phyloP scores from a whole-genome alignment of 1,140 invertebrate genomes.

The Lepidurus arcticus region DNA sequence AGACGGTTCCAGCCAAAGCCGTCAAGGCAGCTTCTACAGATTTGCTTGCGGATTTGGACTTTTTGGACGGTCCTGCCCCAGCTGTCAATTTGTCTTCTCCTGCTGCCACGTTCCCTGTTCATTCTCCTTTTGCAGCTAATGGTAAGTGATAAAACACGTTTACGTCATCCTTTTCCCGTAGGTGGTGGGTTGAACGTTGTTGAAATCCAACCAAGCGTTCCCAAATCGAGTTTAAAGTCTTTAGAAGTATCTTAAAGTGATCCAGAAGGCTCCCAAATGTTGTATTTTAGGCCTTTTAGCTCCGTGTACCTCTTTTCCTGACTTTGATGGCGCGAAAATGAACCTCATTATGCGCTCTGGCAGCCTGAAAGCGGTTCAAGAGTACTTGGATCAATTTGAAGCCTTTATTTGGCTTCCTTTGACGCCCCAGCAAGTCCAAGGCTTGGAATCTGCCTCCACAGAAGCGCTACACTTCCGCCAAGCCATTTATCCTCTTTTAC shows the following conservation, averaged over 20 bases:
- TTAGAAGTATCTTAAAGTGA: neutral
- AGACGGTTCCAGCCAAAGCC: slow-evolving; percentile 18
- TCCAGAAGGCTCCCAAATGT: neutral
- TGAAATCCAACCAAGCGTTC: slow-evolving; percentile 33
- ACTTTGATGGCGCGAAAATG: neutral
- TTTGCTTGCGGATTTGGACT: slow-evolving; percentile 7
- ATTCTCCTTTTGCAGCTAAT: neutral
- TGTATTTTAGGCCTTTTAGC: neutral
- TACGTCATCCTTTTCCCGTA: slow-evolving; percentile 26
- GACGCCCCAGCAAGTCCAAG: neutral
- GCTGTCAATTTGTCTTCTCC: neutral
- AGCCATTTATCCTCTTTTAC: neutral
- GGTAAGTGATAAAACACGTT: no score
- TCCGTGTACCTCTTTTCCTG: neutral
- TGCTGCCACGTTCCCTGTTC: neutral
- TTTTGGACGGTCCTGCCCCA: slow-evolving; percentile 23
- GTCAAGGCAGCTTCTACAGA: slow-evolving; percentile 15
- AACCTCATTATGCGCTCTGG: neutral
- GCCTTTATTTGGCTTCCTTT: neutral
- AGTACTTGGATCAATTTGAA: neutral
- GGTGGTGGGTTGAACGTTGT: slow-evolving; percentile 29
- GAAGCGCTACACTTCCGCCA: neutral
- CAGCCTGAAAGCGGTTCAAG: neutral
- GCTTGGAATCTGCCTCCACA: neutral
- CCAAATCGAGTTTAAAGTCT: neutral